phyloP scores from a whole-genome alignment of 1,140 invertebrate genomes.

The Achatina immaculata region DNA sequence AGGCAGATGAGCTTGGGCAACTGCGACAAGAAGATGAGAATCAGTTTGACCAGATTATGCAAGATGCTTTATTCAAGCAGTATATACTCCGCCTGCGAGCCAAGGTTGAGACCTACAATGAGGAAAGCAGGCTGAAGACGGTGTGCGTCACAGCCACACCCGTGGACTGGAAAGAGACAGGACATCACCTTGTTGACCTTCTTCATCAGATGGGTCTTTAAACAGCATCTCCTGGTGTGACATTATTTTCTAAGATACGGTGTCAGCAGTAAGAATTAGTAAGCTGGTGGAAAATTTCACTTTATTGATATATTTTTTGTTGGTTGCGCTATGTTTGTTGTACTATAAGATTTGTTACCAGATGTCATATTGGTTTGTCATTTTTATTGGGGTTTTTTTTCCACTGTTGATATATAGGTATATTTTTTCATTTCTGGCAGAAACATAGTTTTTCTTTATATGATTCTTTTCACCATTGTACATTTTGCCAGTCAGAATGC shows the following conservation, averaged over 20 bases:
- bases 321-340: not conserved
- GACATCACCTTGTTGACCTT: slow-evolving; percentile 75
- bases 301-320: not conserved
- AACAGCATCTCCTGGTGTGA: slow-evolving; percentile 8
- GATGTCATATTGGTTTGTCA: not conserved
- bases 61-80: slow-evolving; percentile 82
- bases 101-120: slow-evolving; percentile 92
- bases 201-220: slow-evolving; percentile 33
- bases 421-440: no score
- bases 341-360: not conserved
- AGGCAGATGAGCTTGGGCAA: slow-evolving; percentile 80
- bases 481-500: no score
- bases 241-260: not conserved
- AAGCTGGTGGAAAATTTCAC: not conserved
- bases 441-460: no score
- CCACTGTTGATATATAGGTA: no score
- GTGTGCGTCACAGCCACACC: slow-evolving; percentile 78
- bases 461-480: no score
- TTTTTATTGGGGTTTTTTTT: not conserved
- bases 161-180: slow-evolving; percentile 83
- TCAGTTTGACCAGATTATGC: slow-evolving; percentile 77
- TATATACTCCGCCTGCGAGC: slow-evolving; percentile 86
- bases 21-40: slow-evolving; percentile 67
- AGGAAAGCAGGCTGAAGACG: slow-evolving; percentile 86
- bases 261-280: not conserved